Conservation (phyloP, 2,113 vertebrate species). For the Myodes glareolus region DNA sequence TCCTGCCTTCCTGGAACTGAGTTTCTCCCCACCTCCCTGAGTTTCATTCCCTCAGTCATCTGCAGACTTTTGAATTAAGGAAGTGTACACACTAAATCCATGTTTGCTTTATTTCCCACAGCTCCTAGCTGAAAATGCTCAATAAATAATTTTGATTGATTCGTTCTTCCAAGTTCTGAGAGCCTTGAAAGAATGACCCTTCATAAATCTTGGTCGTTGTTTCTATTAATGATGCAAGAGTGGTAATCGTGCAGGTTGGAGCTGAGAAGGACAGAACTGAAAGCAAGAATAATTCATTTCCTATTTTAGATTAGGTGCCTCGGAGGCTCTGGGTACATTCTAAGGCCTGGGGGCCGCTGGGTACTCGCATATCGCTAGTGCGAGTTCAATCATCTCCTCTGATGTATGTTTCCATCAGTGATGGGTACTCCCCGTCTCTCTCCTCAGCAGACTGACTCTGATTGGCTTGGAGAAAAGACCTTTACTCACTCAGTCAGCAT, state of each 20-base stretch:
- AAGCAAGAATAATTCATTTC: slow-evolving; percentile 52
- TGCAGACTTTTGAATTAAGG: slow-evolving; percentile 58
- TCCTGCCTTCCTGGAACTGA: not conserved
- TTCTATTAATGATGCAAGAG: slow-evolving; percentile 64
- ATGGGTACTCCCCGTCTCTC: slow-evolving; percentile 40
- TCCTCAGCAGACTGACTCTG: slow-evolving; percentile 57
- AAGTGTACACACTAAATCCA: slow-evolving; percentile 42
- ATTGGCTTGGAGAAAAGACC: not conserved
- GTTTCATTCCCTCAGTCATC: slow-evolving; percentile 37
- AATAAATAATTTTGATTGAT: slow-evolving; percentile 78
- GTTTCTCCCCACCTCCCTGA: not conserved
- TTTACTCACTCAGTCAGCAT: not conserved
- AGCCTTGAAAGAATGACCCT: slow-evolving; percentile 67
- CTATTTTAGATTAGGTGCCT: slow-evolving; percentile 44
- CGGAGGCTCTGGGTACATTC: not conserved
- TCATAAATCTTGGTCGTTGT: slow-evolving; percentile 67
- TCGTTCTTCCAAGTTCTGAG: slow-evolving; percentile 59
- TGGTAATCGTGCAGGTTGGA: slow-evolving; percentile 33
- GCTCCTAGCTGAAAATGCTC: slow-evolving; percentile 50
- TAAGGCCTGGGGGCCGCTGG: slow-evolving; percentile 31
- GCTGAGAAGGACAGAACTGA: slow-evolving; percentile 41
- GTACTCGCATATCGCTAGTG: slow-evolving; percentile 34
- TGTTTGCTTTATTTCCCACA: slow-evolving; percentile 53
- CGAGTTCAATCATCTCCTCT: slow-evolving; percentile 66
- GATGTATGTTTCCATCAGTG: slow-evolving; percentile 67